Percentiles rank a stretch among this genome's conserved stretches.
Conservation (phyloP, 2,888 invertebrate species). For the Resseliella maxima region DNA sequence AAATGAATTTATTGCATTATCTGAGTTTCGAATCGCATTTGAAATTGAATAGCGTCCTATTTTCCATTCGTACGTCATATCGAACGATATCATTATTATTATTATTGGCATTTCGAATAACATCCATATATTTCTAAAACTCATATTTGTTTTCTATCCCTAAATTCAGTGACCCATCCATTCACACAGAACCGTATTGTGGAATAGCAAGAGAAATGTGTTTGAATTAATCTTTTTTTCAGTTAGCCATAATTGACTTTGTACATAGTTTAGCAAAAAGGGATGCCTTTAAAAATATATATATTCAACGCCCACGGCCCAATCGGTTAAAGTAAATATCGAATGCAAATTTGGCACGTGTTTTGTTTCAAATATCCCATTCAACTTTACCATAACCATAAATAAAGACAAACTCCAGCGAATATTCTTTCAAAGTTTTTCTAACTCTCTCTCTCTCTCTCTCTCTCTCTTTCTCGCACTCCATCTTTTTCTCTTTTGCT, state of each 20-base stretch:
- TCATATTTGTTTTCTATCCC: too few relatives aligned
- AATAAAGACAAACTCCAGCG: too few relatives aligned
- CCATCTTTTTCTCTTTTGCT: too few relatives aligned
- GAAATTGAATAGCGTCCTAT: background rate
- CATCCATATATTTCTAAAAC: background rate
- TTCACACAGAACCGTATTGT: background rate
- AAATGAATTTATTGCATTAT: background rate
- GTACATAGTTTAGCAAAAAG: background rate
- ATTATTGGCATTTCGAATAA: slow-evolving; percentile 5
- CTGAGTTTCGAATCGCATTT: background rate
- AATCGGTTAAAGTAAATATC: too few relatives aligned
- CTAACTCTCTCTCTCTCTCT: too few relatives aligned
- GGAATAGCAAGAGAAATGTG: background rate
- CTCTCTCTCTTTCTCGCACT: too few relatives aligned
- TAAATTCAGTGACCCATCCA: background rate
- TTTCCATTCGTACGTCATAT: background rate
- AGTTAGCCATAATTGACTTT: background rate
- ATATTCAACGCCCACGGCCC: background rate
- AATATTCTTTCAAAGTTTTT: too few relatives aligned
- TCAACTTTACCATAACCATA: too few relatives aligned
- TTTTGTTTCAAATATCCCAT: background rate
- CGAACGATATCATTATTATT: slow-evolving; percentile 21
- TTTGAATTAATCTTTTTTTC: background rate
- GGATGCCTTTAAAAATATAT: too few relatives aligned
- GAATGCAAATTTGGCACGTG: background rate